phyloP scores from a whole-genome alignment of 2,113 vertebrate species.

The Odocoileus hemionus region DNA sequence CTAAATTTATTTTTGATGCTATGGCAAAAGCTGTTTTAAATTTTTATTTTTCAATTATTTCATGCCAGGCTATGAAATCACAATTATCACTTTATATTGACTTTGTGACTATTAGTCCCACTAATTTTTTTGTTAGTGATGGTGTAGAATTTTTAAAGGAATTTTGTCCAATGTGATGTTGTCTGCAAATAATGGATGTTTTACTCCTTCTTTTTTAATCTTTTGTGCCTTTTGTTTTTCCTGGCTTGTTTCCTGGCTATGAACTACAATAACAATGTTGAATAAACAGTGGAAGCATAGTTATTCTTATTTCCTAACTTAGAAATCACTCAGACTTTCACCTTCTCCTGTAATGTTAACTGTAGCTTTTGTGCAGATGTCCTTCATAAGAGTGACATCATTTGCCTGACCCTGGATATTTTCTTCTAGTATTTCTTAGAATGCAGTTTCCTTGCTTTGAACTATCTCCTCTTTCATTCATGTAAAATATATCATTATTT shows the following conservation, averaged over 20 bases:
- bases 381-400: not conserved
- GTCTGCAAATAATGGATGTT: not conserved
- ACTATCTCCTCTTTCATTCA: not conserved
- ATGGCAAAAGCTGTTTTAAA: not conserved
- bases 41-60: not conserved
- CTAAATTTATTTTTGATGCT: not conserved
- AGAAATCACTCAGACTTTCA: not conserved
- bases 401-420: not conserved
- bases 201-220: not conserved
- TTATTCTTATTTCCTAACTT: not conserved
- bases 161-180: not conserved
- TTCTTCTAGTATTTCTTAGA: not conserved
- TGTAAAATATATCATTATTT: not conserved
- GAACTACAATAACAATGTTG: not conserved
- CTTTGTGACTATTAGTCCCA: not conserved
- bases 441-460: not conserved
- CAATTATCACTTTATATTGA: not conserved
- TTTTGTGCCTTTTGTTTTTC: not conserved
- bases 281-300: not conserved
- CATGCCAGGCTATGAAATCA: not conserved
- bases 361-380: not conserved
- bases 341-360: not conserved
- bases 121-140: not conserved
- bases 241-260: not conserved
- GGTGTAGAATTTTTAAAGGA: not conserved